Evolutionary conservation across 2,113 vertebrate genomes (phyloP).

Genomic region (Gavia stellata): DNA sequence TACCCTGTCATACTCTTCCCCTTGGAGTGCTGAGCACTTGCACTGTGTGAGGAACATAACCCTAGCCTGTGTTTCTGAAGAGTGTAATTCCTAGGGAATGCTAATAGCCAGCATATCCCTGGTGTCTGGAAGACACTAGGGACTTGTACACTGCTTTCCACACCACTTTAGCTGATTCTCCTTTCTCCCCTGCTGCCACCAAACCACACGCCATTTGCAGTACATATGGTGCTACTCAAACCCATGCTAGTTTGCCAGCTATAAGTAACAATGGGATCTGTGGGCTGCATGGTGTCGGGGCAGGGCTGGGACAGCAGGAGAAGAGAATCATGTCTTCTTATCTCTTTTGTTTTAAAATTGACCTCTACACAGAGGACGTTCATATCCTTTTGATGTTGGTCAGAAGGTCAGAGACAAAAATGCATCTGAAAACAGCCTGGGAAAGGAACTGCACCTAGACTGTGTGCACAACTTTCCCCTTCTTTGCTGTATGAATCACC

Average conservation of each 20-base stretch:
- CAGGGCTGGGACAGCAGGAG: neutral
- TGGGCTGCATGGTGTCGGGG: neutral
- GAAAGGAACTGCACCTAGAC: neutral
- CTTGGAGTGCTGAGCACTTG: neutral
- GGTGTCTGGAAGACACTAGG: neutral
- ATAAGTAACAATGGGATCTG: neutral
- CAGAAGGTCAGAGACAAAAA: neutral
- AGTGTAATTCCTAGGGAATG: neutral
- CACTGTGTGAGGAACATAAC: neutral
- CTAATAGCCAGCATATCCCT: neutral
- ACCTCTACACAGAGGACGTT: neutral
- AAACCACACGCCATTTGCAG: constrained; percentile 23
- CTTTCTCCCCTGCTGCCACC: neutral
- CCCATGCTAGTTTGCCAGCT: neutral
- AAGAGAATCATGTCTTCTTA: neutral
- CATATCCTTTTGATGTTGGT: neutral
- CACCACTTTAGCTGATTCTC: neutral
- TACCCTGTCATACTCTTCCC: neutral
- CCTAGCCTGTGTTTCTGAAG: neutral
- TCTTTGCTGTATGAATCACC: neutral
- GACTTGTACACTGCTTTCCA: neutral
- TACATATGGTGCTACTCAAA: neutral
- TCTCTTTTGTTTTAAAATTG: neutral
- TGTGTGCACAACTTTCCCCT: neutral
- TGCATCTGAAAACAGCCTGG: neutral